Conservation (phyloP, 2,797 vertebrate species). For the Eidolon dupreanum region DNA sequence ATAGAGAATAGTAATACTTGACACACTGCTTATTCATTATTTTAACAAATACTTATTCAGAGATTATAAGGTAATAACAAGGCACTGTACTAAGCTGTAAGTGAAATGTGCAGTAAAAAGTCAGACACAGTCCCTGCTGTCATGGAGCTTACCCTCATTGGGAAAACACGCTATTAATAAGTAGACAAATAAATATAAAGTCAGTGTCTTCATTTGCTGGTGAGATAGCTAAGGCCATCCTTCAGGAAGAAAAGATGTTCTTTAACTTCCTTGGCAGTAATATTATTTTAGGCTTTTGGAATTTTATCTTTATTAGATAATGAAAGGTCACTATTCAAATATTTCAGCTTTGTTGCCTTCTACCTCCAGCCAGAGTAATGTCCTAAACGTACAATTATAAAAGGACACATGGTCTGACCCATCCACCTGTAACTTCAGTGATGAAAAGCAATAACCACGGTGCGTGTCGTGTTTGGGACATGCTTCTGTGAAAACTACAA, state of each 20-base stretch:
- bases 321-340: neutral
- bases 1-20: neutral
- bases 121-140: neutral
- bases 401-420: neutral
- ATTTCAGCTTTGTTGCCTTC: constrained; percentile 1
- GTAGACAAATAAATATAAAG: neutral
- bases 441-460: constrained; percentile 29
- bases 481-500: constrained; percentile 50
- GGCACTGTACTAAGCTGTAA: neutral
- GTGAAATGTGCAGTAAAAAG: neutral
- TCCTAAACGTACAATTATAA: neutral
- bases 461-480: neutral
- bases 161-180: neutral
- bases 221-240: neutral
- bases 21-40: neutral
- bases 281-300: neutral
- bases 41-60: constrained; percentile 20
- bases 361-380: neutral
- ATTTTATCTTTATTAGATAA: constrained; percentile 49
- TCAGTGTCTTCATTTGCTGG: neutral
- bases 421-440: neutral
- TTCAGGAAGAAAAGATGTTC: neutral
- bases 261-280: neutral
- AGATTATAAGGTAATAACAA: neutral
- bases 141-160: neutral